Conservation (phyloP, 2,888 invertebrate species). For the Malthinus seriepunctatus region DNA sequence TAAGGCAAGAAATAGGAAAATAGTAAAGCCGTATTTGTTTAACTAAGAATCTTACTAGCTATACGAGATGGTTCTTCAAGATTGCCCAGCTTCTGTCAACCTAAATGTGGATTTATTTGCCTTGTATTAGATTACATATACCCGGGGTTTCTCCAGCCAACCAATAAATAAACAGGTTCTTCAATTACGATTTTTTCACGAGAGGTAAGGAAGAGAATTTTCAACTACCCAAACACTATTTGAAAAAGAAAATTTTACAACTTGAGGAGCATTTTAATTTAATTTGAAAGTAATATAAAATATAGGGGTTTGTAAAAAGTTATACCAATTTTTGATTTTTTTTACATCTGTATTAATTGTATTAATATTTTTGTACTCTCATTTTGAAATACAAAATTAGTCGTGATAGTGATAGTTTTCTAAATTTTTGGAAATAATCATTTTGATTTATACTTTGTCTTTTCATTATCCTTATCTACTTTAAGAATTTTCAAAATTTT, state of each 20-base stretch:
- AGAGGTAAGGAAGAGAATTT: constrained; percentile 35
- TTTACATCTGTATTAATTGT: too few species aligned
- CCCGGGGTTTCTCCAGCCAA: constrained; percentile 48
- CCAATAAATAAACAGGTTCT: constrained; percentile 54
- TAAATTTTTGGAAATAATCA: too few species aligned
- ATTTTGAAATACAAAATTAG: too few species aligned
- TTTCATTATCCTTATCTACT: too few species aligned
- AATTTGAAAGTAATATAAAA: background rate
- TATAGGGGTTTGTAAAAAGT: too few species aligned
- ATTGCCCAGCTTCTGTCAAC: constrained; percentile 55
- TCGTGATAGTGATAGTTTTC: too few species aligned
- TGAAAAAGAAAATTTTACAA: too few species aligned
- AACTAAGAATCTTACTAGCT: constrained; percentile 24
- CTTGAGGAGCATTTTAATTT: background rate
- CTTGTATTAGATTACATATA: constrained; percentile 58
- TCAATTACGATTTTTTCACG: constrained; percentile 51
- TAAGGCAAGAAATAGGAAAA: too few species aligned
- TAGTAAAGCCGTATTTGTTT: background rate
- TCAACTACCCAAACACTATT: constrained; percentile 6
- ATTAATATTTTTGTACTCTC: too few species aligned
- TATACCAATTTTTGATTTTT: too few species aligned
- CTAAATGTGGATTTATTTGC: constrained; percentile 59
- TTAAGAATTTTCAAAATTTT: too few species aligned
- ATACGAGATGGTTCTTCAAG: constrained; percentile 40
- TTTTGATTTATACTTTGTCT: too few species aligned